Evolutionary conservation across 2,113 vertebrate species (phyloP), one percentile per base, ranked within the genome.

Genomic region (Microtus oregoni): DNA sequence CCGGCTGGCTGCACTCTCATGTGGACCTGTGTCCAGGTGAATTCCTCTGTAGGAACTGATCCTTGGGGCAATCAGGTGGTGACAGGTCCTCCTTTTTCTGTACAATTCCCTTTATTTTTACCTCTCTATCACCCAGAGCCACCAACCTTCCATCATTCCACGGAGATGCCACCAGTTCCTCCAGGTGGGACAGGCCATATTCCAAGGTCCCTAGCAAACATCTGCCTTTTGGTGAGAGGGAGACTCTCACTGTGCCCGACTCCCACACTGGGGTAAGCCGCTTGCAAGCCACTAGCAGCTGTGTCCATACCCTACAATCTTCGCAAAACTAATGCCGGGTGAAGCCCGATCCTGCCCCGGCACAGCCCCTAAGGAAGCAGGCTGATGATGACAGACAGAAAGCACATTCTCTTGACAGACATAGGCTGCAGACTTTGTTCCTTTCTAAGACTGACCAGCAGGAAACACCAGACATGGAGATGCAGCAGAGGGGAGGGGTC

Each of bases 291-390:
- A 0, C 0, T 2, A 10, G 3, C 0, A 20, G 38, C 3, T 2
- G 55, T 26, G 22, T 20, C 61, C 0, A 0, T 0, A 0, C 13
- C 35, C 35, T 0, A 4, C 38, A 17, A 38, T 58, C 55, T 90
- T 38, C 15, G 32, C 50, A 44, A 58, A 86, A 65, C 10, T 5
- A 0, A 50, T 3, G 1, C 4, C 1, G 65, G 67, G 73, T 19
- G 55, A 50, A 41, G 20, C 24, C 2, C 35, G 58, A 58, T 67
- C 32, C 83, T 35, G 65, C 41, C 63, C 28, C 0, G 2, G 10
- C 83, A 52, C 24, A 2, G 55, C n/a, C 38, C 15, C 12, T 15
- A 10, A 11, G n/a, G 86, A 5, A 13, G 30, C 3, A 11, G 47
- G 72, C 32, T 5, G 7, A 3, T 0, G 55, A 2, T 35, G 78